Evolutionary conservation across 2,797 vertebrate genomes (phyloP), one percentile per base, ranked within the genome.

Genomic region (Gambelia wislizenii): DNA sequence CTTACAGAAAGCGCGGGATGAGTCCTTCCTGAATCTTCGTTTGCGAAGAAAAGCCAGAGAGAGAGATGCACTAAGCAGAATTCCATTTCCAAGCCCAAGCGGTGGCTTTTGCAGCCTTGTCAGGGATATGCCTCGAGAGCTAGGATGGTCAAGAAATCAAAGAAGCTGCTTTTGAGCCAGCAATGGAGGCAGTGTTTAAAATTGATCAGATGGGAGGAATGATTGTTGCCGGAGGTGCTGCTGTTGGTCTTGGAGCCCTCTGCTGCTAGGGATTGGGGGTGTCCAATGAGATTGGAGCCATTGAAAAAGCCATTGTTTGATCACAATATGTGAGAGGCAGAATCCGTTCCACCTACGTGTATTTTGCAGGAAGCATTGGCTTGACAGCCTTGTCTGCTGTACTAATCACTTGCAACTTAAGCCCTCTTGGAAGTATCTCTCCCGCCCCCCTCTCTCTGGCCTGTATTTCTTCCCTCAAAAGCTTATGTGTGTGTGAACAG

Each of bases 261-360:
- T 99, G 98, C 95, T 99, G 98, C 94, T 99, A 99, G 92, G 99
- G 99, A 67, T 95, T 99, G 70, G 99, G 99, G 91, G 98, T 99
- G 98, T 99, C 98, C 80, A 98, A 96, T 96, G 98, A 99, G 95
- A 97, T 99, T 0, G 99, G 99, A 87, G 98, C 98, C 78, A 97
- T 99, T 83, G 99, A 99, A 94, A 99, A 98, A 96, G 96, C 69
- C 95, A 99, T 99, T 81, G 98, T 99, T 95, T 99, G 99, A 99
- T 99, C 99, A 10, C 98, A 99, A 95, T 99, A 99, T n/a, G 99
- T 99, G 94, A 99, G 98, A 91, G 98, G 99, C 95, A 96, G 99
- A 93, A 99, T 99, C 94, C 98, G 97, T 76, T 98, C 98, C 91
- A 99, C 99, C 0, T 99, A 99, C 93, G 98, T 99, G 98, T 99